Evolutionary conservation across 1,140 invertebrate genomes (phyloP).

Genomic region (Habropoda laboriosa): DNA sequence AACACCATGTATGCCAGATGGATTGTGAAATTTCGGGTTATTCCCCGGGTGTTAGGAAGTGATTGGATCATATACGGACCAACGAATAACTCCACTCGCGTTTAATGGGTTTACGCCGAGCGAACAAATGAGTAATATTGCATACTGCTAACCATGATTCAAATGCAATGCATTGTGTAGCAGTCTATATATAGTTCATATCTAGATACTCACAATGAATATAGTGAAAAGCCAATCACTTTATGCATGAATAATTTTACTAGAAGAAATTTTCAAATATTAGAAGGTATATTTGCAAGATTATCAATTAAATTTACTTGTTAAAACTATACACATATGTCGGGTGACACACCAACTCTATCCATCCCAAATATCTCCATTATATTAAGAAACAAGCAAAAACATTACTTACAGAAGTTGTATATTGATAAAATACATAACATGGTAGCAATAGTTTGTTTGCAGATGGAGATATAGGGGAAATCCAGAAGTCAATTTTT

Average conservation of each 20-base stretch:
- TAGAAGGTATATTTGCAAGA: background rate
- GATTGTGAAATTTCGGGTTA: slow-evolving; percentile 43
- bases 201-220: slow-evolving; percentile 14
- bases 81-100: slow-evolving; percentile 45
- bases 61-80: slow-evolving; percentile 53
- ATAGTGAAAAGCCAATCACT: slow-evolving; percentile 47
- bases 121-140: slow-evolving; percentile 50
- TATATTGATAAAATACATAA: too few relatives aligned
- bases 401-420: too few relatives aligned
- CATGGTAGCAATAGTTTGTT: too few relatives aligned
- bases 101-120: slow-evolving; percentile 48
- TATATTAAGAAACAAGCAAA: too few relatives aligned
- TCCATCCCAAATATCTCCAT: too few relatives aligned
- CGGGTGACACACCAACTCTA: too few relatives aligned
- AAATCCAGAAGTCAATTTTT: too few relatives aligned
- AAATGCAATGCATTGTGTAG: slow-evolving; percentile 34
- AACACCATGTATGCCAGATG: slow-evolving; percentile 28
- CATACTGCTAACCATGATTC: slow-evolving; percentile 42
- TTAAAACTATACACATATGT: too few relatives aligned
- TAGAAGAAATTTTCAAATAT: slow-evolving; percentile 29
- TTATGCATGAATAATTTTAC: slow-evolving; percentile 42
- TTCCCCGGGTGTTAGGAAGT: slow-evolving; percentile 45
- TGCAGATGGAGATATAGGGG: too few relatives aligned
- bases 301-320: background rate
- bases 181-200: slow-evolving; percentile 33